phyloP scores from a whole-genome alignment of 2,888 invertebrate species.

The Adelognathus sp. region DNA sequence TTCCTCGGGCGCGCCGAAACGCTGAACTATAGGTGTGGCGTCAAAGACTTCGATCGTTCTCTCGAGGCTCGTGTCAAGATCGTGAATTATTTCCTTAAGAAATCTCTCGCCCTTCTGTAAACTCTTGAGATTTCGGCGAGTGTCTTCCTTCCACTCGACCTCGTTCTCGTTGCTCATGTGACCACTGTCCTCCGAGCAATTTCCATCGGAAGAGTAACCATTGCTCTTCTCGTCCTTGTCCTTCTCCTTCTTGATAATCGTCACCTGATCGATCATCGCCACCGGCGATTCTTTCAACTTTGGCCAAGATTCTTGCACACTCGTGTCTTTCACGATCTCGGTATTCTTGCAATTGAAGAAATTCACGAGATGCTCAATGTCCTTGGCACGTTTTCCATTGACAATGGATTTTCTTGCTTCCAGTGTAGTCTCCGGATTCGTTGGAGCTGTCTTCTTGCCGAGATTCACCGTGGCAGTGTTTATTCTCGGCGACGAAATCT shows the following conservation, averaged over 20 bases:
- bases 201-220: conserved; percentile 84
- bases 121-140: conserved; percentile 62
- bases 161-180: conserved; percentile 90
- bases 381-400: conserved; percentile 71
- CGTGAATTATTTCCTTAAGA: conserved; percentile 71
- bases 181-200: conserved; percentile 89
- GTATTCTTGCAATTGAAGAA: conserved; percentile 79
- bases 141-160: conserved; percentile 74
- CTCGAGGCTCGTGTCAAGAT: conserved; percentile 70
- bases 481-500: conserved; percentile 42
- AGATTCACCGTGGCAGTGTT: conserved; percentile 58
- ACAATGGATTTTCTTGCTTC: conserved; percentile 48
- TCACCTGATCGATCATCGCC: conserved; percentile 57
- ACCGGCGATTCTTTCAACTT: conserved; percentile 61
- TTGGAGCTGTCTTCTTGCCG: conserved; percentile 22
- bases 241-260: conserved; percentile 39
- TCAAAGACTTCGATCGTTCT: conserved; percentile 71
- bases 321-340: conserved; percentile 61
- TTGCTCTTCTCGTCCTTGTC: conserved; percentile 71
- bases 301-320: conserved; percentile 67
- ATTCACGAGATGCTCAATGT: conserved; percentile 78
- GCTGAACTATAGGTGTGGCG: conserved; percentile 67
- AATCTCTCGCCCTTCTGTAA: conserved; percentile 69
- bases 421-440: conserved; percentile 17
- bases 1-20: conserved; percentile 61